Conservation (phyloP, 2,888 invertebrate species). For the Parnassius smintheus region DNA sequence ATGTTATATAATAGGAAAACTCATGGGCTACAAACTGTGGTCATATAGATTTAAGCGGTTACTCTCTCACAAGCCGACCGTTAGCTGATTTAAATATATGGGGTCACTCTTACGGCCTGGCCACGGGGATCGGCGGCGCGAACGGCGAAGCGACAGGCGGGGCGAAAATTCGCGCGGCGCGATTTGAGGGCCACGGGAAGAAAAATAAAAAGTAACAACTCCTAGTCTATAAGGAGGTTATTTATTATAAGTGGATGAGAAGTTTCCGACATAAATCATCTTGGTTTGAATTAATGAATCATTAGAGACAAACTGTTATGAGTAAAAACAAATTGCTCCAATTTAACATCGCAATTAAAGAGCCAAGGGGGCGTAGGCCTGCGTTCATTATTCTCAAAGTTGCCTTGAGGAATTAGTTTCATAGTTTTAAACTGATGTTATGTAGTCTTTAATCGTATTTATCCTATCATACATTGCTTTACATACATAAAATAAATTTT, state of each 20-base stretch:
- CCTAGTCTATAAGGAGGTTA: neutral
- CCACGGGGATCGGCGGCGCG: too few species aligned
- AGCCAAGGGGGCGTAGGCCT: constrained; percentile 6
- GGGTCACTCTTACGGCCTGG: too few species aligned
- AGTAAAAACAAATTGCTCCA: constrained; percentile 33
- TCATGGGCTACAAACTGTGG: too few species aligned
- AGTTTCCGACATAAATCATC: constrained; percentile 30
- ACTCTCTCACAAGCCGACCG: too few species aligned
- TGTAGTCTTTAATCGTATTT: neutral
- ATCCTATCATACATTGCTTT: neutral
- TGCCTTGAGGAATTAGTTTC: constrained; percentile 3
- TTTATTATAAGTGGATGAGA: constrained; percentile 7
- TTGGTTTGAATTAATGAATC: constrained; percentile 31
- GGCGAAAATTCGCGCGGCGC: too few species aligned
- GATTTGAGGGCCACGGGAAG: too few species aligned
- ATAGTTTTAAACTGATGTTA: neutral
- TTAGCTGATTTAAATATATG: too few species aligned
- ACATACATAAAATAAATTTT: too few species aligned
- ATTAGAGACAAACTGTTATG: constrained; percentile 29
- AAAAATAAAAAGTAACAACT: constrained; percentile 1
- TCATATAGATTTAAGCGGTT: too few species aligned
- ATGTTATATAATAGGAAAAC: too few species aligned
- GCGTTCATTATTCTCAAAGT: constrained; percentile 8
- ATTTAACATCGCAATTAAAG: constrained; percentile 35
- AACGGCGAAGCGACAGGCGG: too few species aligned